phyloP scores from a whole-genome alignment of 2,888 invertebrate genomes.

The Temnothorax rugatulus region DNA sequence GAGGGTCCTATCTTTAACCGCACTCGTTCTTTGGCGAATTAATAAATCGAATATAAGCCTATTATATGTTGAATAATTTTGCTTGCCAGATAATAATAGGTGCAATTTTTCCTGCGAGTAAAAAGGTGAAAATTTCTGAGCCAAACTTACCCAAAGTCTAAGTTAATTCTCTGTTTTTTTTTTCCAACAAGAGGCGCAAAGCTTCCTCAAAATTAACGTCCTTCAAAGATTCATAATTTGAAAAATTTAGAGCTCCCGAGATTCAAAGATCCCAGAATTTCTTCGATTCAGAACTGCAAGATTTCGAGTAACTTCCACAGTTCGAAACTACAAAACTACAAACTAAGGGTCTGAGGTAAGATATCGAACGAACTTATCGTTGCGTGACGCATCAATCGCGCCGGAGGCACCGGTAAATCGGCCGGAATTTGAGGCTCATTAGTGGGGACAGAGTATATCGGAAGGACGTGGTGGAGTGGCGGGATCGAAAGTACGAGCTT shows the following conservation, averaged over 20 bases:
- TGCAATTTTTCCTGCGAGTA: background rate
- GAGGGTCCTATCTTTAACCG: background rate
- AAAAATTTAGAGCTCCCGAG: background rate
- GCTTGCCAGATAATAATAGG: background rate
- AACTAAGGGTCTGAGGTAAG: background rate
- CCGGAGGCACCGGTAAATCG: slow-evolving; percentile 20
- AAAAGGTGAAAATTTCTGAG: background rate
- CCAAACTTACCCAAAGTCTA: background rate
- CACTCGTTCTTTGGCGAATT: background rate
- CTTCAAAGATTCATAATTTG: background rate
- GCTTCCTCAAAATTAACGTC: background rate
- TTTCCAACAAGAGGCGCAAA: background rate
- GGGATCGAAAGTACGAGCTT: slow-evolving; percentile 61
- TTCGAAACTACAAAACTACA: background rate
- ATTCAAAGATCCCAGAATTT: background rate
- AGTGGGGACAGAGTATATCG: slow-evolving; percentile 29
- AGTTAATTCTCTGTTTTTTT: background rate
- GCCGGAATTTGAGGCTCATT: slow-evolving; percentile 51
- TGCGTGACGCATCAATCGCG: slow-evolving; percentile 28
- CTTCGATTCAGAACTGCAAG: background rate
- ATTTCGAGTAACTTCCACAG: background rate
- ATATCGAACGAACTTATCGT: slow-evolving; percentile 27
- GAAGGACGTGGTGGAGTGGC: slow-evolving; percentile 11
- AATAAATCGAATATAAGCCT: background rate
- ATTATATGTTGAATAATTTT: background rate